Base-by-base conservation (phyloP, 37 sponge, comb jelly and placozoan genomes). In the Axinella damicornis region DNA sequence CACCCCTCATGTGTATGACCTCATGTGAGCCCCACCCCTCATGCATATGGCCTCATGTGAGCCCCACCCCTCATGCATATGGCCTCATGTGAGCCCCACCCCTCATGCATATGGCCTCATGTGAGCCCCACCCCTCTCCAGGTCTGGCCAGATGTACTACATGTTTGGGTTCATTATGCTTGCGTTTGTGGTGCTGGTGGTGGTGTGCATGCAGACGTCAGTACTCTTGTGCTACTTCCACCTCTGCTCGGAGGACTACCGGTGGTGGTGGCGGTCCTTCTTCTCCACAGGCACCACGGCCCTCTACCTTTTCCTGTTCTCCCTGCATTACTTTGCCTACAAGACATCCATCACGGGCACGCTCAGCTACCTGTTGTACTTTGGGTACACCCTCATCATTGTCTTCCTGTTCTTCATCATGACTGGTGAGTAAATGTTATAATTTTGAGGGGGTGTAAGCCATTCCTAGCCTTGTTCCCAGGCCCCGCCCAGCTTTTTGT, bases 241-340 rank as follows among this genome's bases (percentile, higher is more conserved):
- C 71, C 98, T 99, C 57, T 97, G 99, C 78, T 71, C 94, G 0
- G 99, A 98, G 94, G 97, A 99, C 89, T 99, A 99, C 55, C 90
- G 96, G 70, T 99, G 99, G 99, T 97, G 98, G 98, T 99, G 99
- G 99, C 60, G 99, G 65, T 92, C 99, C 36, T 99, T 97, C 90
- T 90, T 97, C 63, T 90, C 94, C 76, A 88, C 92, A 34, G 96
- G 92, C 39, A 89, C 88, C 19, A 91, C 90, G 18, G 82, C 79
- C 53, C 73, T 96, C 56, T 98, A 95, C 76, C 82, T 95, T 64
- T 87, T 97, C 82, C 66, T 97, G 17, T 99, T 95, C 82, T 86
- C 92, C 63, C 32, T 99, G 57, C 92, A 96, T 75, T 97, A 92
- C 90, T 90, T 87, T 78, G 65, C 84, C 78, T 96, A 88, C 83